These are phyloP conservation scores for Hirtodrosophila trivittata DNA, from an alignment of 2,888 invertebrate genomes.

Conservation along the genomic window DNA sequence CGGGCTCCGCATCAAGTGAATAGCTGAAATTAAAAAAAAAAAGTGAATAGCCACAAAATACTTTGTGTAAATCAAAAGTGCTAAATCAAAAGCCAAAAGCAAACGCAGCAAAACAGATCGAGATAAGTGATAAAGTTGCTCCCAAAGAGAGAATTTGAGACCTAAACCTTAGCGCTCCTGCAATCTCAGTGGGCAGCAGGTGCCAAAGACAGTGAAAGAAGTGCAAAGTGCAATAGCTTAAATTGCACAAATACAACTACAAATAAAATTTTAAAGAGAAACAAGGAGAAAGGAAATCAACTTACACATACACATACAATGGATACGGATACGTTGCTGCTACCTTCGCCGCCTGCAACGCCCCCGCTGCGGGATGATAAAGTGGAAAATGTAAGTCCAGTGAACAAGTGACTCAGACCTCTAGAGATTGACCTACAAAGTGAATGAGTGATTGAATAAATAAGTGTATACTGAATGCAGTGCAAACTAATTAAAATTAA, in stretches of 20 bases:
- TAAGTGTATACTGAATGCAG: conserved; percentile 44
- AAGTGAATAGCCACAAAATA: conserved; percentile 33
- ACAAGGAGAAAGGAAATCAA: not conserved
- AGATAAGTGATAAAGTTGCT: conserved; percentile 45
- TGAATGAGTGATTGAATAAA: conserved; percentile 20
- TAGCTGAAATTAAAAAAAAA: conserved; percentile 26
- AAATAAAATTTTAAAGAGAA: not conserved
- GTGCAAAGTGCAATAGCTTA: conserved; percentile 53
- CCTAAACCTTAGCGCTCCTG: conserved; percentile 19
- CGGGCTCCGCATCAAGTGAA: conserved; percentile 49
- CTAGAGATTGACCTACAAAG: conserved; percentile 57
- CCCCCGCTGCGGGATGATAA: conserved; percentile 87
- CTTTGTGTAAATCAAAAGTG: conserved; percentile 41
- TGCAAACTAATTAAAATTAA: conserved; percentile 61
- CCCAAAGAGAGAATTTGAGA: conserved; percentile 27
- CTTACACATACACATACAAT: conserved; percentile 62
- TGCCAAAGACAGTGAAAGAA: conserved; percentile 39
- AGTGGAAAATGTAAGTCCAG: conserved; percentile 81
- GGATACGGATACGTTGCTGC: conserved; percentile 80
- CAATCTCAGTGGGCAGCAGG: conserved; percentile 19
- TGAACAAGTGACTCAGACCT: conserved; percentile 46
- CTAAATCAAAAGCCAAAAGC: conserved; percentile 25
- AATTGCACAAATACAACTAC: not conserved
- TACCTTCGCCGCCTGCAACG: conserved; percentile 89
- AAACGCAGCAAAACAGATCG: conserved; percentile 28